Evolutionary conservation across 2,797 vertebrate species (phyloP).

Genomic region (Arnoldichthys spilopterus): DNA sequence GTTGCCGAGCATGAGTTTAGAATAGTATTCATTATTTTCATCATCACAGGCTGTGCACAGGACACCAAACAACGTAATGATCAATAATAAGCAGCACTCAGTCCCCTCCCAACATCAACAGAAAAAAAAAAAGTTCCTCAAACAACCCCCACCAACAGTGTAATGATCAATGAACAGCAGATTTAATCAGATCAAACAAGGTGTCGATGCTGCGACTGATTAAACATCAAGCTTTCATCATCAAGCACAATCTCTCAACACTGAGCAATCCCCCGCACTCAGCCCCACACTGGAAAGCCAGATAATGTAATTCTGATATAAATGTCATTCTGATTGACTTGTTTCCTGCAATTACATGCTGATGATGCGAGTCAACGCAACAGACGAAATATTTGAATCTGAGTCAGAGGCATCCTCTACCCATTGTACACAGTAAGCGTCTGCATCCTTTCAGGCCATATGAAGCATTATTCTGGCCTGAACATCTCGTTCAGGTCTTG

Average conservation of each 20-base stretch:
- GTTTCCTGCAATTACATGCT: slow-evolving; percentile 9
- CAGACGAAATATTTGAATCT: neutral
- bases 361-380: neutral
- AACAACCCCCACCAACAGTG: no score
- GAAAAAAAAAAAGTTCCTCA: no score
- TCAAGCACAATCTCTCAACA: neutral
- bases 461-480: no score
- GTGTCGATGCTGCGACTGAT: neutral
- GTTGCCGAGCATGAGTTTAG: no score
- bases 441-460: neutral
- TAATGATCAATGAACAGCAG: no score
- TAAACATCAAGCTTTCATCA: neutral
- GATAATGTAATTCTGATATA: neutral
- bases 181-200: neutral
- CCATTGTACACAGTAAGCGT: no score
- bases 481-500: no score
- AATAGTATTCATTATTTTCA: no score
- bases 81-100: no score
- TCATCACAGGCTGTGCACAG: no score
- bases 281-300: neutral
- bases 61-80: no score
- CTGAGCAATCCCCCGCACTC: neutral
- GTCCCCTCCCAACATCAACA: no score
- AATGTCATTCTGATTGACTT: slow-evolving; percentile 11
- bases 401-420: neutral